Base-by-base conservation (phyloP, 1,140 invertebrate genomes). In the Apocrypta bakeri region DNA sequence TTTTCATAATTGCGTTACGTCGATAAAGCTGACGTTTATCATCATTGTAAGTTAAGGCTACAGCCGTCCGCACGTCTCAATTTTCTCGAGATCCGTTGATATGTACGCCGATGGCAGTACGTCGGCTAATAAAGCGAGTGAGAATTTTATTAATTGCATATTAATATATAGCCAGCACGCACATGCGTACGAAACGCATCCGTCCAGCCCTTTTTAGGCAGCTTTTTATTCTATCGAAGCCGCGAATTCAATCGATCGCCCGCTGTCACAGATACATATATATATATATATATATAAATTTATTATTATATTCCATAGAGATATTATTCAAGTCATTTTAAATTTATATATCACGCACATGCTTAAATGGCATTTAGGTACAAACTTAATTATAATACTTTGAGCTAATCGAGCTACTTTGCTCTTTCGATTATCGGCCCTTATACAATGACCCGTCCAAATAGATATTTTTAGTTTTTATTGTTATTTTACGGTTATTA, bases 141-240 rank as follows among this genome's bases (percentile, higher is more conserved):
- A 56, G 48, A 56, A 56, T 56, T 56, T 2, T n/a, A 56, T 56
- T 56, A 56, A 56, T 6, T 66, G 24, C n/a, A 40, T 33, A 68
- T 84, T 83, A 83, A 85, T 82, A 86, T 85, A 87, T 88, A 86
- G n/a, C n/a, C 73, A 82, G 71, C 79, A 86, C 80, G 68, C 82
- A 73, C 74, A 69, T 81, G 75, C 48, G 82, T 56, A 75, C 79
- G 80, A 81, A 72, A 84, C 84, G 77, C 85, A 88, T 90, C 90
- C 90, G 89, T 91, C 90, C 90, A 91, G 88, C 88, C 88, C 85
- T 88, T 84, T 33, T 78, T 86, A 88, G 89, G 88, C 88, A 91
- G 87, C 86, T 88, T 72, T 72, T 81, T 12, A 33, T 31, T 72
- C 25, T 61, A 64, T 33, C n/a, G 56, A 90, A 85, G 81, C 87